Base-by-base conservation (phyloP, 1,140 invertebrate species). In the Thrips palmi region DNA sequence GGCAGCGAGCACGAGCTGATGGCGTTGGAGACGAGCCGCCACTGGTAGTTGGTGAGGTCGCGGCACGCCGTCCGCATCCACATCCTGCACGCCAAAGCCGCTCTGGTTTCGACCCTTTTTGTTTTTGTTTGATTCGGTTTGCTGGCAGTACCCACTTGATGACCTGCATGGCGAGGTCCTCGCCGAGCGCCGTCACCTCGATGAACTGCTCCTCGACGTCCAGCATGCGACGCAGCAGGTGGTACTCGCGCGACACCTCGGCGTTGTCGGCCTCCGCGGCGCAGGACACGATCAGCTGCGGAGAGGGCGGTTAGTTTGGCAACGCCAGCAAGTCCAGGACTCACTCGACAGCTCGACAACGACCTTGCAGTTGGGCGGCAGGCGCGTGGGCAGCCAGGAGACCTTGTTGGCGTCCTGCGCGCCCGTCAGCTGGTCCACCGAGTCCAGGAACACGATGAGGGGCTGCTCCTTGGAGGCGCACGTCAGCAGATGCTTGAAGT, bases 361-460 rank as follows among this genome's bases (percentile, higher is more conserved):
- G 54, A 91, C 78, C 69, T 96, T 96, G 49, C 89, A 93, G 59
- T 94, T 64, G 1, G 67, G 61, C 1, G 93, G 91, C 15, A 97
- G 59, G 40, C 78, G 67, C 0, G 86, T 86, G 0, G 92, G 93
- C 49, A 98, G 62, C 93, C 93, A 98, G 0, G 91, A 86, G 24
- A 97, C 72, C 58, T 93, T 91, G 54, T 94, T 94, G 23, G 87
- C 83, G 46, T 86, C 85, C 47, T 89, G 85, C 1, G 83, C 75
- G 4, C 87, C 86, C n/a, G 89, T 94, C 15, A 97, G 59, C 56
- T 94, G 87, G 64, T 96, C 89, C 0, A 96, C 81, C 5, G 85
- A 91, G 54, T 94, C 89, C 40, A 94, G 59, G 54, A 88, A 91
- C 10, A 94, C 61, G 1, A 88, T 60, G 11, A 93, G 62, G 1